These are phyloP conservation scores for Pogoniulus pusillus DNA, from an alignment of 2,797 vertebrate genomes.

Conservation along the genomic window DNA sequence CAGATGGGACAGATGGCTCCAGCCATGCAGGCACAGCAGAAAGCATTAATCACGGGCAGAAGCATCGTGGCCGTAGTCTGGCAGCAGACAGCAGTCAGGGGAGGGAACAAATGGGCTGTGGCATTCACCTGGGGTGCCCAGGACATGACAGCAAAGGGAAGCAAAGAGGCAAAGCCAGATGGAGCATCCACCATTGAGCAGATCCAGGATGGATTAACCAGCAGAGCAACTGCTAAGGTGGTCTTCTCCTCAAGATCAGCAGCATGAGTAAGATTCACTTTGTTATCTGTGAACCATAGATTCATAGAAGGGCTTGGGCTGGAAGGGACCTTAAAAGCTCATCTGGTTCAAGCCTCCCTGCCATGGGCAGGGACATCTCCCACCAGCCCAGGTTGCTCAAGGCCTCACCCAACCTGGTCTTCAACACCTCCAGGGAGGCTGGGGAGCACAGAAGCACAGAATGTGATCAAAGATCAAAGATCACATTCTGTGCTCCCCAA, in stretches of 20 bases:
- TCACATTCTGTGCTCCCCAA: too few relatives aligned
- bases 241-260: not conserved
- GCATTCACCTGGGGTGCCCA: not conserved
- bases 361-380: too few relatives aligned
- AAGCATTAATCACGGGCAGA: not conserved
- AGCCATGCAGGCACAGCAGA: not conserved
- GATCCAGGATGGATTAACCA: not conserved
- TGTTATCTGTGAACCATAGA: not conserved
- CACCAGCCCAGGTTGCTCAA: too few relatives aligned
- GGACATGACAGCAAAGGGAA: rapidly evolving
- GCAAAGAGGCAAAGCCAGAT: not conserved
- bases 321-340: too few relatives aligned
- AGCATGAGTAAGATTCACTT: not conserved
- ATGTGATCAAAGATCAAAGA: too few relatives aligned
- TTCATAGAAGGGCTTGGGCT: too few relatives aligned
- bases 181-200: not conserved
- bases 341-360: too few relatives aligned
- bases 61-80: not conserved
- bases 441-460: too few relatives aligned
- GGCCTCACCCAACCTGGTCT: too few relatives aligned
- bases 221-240: not conserved
- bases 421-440: too few relatives aligned
- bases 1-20: not conserved
- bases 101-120: not conserved
- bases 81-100: not conserved